phyloP scores from a whole-genome alignment of 1,140 invertebrate species.

The Helicoverpa armigera region DNA sequence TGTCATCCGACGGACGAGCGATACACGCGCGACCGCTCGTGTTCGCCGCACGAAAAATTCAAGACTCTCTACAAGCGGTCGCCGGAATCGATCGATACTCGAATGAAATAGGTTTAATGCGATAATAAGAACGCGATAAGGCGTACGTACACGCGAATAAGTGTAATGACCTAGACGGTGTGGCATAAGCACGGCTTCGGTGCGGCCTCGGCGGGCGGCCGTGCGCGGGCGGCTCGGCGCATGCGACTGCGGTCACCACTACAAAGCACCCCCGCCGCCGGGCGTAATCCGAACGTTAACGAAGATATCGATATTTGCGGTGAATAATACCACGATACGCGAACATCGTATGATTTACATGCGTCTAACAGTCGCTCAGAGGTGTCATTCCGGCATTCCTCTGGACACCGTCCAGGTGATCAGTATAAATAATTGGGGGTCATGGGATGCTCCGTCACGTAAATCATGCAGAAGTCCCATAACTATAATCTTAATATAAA shows the following conservation, averaged over 20 bases:
- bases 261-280: constrained; percentile 73
- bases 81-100: constrained; percentile 77
- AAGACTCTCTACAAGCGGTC: constrained; percentile 69
- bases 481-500: constrained; percentile 18
- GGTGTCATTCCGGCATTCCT: constrained; percentile 63
- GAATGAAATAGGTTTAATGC: constrained; percentile 83
- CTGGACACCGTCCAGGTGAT: constrained; percentile 75
- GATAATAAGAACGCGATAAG: constrained; percentile 84
- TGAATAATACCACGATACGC: constrained; percentile 72
- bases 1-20: constrained; percentile 81
- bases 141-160: constrained; percentile 82
- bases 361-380: constrained; percentile 38
- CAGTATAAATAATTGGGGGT: constrained; percentile 46
- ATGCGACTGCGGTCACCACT: constrained; percentile 77
- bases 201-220: constrained; percentile 74
- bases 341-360: constrained; percentile 65
- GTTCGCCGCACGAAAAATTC: constrained; percentile 75
- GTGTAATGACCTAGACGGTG: constrained; percentile 81
- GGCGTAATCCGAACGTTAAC: constrained; percentile 78
- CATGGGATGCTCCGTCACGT: constrained; percentile 12
- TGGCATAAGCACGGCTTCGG: constrained; percentile 79
- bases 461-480: constrained; percentile 16
- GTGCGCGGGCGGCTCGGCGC: constrained; percentile 78
- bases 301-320: constrained; percentile 83
- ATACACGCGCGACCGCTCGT: constrained; percentile 74